Base-by-base conservation (phyloP, 2,113 vertebrate species). In the Phylloscopus trochiloides region DNA sequence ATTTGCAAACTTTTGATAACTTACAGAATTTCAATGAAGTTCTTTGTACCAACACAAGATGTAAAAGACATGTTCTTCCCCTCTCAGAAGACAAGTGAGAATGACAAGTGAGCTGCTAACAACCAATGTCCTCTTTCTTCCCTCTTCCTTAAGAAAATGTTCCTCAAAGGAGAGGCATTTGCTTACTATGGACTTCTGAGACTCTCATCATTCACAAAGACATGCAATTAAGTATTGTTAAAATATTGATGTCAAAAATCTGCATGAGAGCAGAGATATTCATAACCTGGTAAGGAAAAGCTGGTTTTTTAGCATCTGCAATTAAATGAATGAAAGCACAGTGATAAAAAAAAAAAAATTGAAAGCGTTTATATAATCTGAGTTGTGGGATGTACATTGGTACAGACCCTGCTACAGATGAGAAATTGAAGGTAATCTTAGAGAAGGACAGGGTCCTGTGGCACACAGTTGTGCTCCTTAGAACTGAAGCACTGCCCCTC, bases 391-490 rank as follows among this genome's bases (percentile, higher is more conserved):
- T 48, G 40, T 65, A 5, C 3, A 1, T 26, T 79, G 36, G 32
- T 55, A 51, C 3, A 51, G 65, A 62, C 20, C 14, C 36, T 6
- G 9, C 28, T 20, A 31, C 6, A 42, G 54, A 31, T 13, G 40
- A 55, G 45, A 52, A 79, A 45, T 7, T 1, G 5, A 61, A 48
- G 36, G 43, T 62, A 34, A 32, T 29, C 29, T 67, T 51, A 65
- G 0, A 3, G n/a, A 48, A 43, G 17, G 17, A 76, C 25, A 9
- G 12, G 0, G 3, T 47, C 7, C 8, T n/a, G 34, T 25, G 6
- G 32, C 4, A 12, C 31, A 19, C 28, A 34, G 17, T 7, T 19
- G 18, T 0, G 7, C 42, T 86, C 25, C 63, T 50, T 16, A 12
- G 62, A 47, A 31, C 12, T 4, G 57, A 55, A 51, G 42, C 29